phyloP scores from a whole-genome alignment of 2,113 vertebrate species.

The Athene cunicularia region DNA sequence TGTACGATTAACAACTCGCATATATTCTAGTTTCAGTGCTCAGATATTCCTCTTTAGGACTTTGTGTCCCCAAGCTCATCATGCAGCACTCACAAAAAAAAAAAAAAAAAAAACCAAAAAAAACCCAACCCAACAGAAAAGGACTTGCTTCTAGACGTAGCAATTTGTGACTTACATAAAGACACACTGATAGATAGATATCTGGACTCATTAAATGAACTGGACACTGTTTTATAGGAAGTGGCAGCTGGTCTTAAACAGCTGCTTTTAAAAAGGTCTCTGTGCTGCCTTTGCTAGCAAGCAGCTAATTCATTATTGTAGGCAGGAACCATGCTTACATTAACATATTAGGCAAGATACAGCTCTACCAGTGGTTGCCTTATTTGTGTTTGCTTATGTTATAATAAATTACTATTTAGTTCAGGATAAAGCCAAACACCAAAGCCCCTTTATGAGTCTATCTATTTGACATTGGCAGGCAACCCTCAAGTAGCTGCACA shows the following conservation, averaged over 20 bases:
- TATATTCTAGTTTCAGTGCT: not conserved
- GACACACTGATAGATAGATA: not conserved
- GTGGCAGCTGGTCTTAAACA: slow-evolving; percentile 25
- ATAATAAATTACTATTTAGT: slow-evolving; percentile 64
- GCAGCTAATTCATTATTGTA: slow-evolving; percentile 53
- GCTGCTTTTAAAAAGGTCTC: slow-evolving; percentile 16
- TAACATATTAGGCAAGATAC: slow-evolving; percentile 49
- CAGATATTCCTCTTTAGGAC: not conserved
- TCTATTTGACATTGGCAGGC: slow-evolving; percentile 45
- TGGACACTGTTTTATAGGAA: not conserved
- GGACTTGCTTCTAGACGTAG: not conserved
- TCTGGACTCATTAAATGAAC: slow-evolving; percentile 18
- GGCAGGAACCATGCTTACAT: slow-evolving; percentile 51
- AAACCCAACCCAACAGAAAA: too few species aligned
- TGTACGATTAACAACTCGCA: not conserved
- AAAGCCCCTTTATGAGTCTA: slow-evolving; percentile 31
- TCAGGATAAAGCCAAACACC: slow-evolving; percentile 25
- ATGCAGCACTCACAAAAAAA: slow-evolving; percentile 5
- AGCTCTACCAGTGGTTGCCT: not conserved
- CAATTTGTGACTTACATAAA: not conserved
- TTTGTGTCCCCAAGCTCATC: slow-evolving; percentile 4
- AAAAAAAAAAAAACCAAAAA: too few species aligned
- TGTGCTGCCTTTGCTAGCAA: slow-evolving; percentile 7
- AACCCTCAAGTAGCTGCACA: slow-evolving; percentile 36
- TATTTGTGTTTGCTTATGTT: slow-evolving; percentile 52